phyloP scores from a whole-genome alignment of 2,888 invertebrate species.

The Tinea trinotella region DNA sequence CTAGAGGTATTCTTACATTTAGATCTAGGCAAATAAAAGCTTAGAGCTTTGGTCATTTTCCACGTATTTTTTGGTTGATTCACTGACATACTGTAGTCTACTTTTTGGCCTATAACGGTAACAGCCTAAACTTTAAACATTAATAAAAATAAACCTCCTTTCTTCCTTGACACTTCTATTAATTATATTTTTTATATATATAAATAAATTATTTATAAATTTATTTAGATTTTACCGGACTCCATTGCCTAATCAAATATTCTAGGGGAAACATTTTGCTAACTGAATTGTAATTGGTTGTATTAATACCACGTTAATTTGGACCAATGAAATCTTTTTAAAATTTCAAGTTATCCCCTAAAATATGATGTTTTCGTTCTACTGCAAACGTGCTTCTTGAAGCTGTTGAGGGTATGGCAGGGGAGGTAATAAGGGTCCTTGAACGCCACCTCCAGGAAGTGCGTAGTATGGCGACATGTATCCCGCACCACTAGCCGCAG shows the following conservation, averaged over 20 bases:
- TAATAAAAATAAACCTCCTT: not conserved
- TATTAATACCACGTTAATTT: not conserved
- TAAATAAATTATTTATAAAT: not conserved
- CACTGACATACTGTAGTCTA: not conserved
- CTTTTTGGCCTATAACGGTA: constrained; percentile 15
- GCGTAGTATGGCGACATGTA: constrained; percentile 83
- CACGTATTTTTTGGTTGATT: constrained; percentile 46
- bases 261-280: not conserved
- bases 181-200: not conserved
- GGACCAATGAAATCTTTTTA: not conserved
- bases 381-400: constrained; percentile 85
- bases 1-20: not conserved
- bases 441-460: constrained; percentile 74
- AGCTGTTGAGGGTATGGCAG: constrained; percentile 77
- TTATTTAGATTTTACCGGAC: not conserved
- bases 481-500: constrained; percentile 75
- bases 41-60: constrained; percentile 64
- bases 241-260: not conserved
- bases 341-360: constrained; percentile 4
- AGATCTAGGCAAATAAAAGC: constrained; percentile 37
- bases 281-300: too few relatives aligned
- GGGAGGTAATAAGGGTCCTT: constrained; percentile 76
- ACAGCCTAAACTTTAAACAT: constrained; percentile 3
- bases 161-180: constrained; percentile 1
- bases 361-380: constrained; percentile 30